Conservation (phyloP, 2,113 vertebrate species). For the Xerus inauris region DNA sequence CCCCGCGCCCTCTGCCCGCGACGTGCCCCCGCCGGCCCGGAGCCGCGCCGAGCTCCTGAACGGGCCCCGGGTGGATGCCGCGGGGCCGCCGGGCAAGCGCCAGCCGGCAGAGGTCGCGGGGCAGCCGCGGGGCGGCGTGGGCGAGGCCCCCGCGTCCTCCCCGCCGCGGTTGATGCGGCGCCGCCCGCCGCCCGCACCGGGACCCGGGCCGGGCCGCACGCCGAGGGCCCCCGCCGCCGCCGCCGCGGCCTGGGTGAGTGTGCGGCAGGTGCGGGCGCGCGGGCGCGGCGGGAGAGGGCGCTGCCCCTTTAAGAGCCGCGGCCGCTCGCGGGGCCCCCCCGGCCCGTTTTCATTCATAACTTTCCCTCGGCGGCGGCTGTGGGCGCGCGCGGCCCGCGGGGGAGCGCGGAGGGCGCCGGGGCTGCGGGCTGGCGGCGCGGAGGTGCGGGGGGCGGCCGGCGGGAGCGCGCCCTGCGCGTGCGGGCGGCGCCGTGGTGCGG, state of each 20-base stretch:
- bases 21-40: background rate
- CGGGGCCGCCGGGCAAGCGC: no score
- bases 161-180: constrained; percentile 68
- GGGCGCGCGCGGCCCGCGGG: constrained; percentile 76
- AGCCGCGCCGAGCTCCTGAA: no score
- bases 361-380: constrained; percentile 84
- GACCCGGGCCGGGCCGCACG: background rate
- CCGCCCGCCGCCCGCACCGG: background rate
- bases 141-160: constrained; percentile 24
- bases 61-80: no score
- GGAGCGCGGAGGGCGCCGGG: constrained; percentile 77
- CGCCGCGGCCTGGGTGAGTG: constrained; percentile 70
- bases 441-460: no score
- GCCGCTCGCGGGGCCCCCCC: constrained; percentile 81
- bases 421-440: background rate
- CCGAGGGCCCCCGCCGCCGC: background rate
- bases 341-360: constrained; percentile 96
- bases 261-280: constrained; percentile 69
- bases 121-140: background rate
- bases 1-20: no score
- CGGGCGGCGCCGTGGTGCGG: no score
- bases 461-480: no score
- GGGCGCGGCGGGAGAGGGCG: constrained; percentile 49
- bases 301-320: constrained; percentile 79
- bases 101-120: no score